Evolutionary conservation across 2,113 vertebrate genomes (phyloP).

Genomic region (Coturnix japonica): DNA sequence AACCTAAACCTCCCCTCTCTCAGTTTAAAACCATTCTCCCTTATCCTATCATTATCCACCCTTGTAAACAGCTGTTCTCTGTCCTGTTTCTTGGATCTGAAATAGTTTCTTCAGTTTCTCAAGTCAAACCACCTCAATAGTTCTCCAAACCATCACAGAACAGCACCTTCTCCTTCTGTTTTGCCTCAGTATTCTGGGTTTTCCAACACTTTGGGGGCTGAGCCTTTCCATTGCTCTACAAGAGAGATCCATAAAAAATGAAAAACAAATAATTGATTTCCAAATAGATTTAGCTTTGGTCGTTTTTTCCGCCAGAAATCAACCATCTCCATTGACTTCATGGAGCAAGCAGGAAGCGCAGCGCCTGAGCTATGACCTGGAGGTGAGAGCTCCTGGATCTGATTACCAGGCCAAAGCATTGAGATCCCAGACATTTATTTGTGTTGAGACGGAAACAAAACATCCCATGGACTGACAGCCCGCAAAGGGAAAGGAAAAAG

Average conservation of each 20-base stretch:
- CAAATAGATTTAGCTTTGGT: not conserved
- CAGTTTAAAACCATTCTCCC: too few relatives aligned
- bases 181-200: not conserved
- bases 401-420: not conserved
- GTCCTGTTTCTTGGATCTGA: not conserved
- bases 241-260: not conserved
- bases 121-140: not conserved
- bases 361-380: not conserved
- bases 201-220: not conserved
- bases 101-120: not conserved
- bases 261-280: not conserved
- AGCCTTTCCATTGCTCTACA: not conserved
- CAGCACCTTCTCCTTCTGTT: not conserved
- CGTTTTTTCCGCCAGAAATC: not conserved
- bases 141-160: not conserved
- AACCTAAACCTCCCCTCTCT: too few relatives aligned
- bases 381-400: conserved; percentile 1
- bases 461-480: not conserved
- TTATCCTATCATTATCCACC: too few relatives aligned
- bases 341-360: not conserved
- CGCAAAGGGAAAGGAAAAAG: not conserved
- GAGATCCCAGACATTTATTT: not conserved
- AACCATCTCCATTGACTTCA: not conserved
- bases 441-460: conserved; percentile 13
- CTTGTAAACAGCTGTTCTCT: too few relatives aligned